A percentile compares a stretch with the other conserved stretches of the same genome.
Conservation (phyloP, 2,888 invertebrate species). For the Gnatocerus cornutus region DNA sequence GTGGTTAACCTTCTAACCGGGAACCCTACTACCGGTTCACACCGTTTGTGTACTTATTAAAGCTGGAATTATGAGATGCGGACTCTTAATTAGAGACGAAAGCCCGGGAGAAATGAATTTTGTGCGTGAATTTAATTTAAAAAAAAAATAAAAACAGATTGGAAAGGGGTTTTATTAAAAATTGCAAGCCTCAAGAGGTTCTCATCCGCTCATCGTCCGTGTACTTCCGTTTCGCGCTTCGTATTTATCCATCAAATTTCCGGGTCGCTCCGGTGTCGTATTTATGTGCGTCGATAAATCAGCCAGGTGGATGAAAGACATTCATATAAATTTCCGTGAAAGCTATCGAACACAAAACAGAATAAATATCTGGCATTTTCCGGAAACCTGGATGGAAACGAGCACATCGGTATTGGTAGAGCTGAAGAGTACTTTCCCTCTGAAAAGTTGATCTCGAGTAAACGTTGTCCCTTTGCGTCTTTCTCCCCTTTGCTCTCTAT, state of each 20-base stretch:
- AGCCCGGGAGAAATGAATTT: neutral
- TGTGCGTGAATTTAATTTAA: too few relatives aligned
- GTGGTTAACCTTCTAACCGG: constrained; percentile 50
- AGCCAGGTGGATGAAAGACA: constrained; percentile 58
- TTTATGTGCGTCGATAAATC: constrained; percentile 41
- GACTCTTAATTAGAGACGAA: too few relatives aligned
- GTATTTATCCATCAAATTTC: constrained; percentile 5
- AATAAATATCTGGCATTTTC: constrained; percentile 57
- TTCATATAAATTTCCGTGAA: constrained; percentile 62
- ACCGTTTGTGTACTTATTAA: constrained; percentile 14
- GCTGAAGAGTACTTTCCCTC: constrained; percentile 61
- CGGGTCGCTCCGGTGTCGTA: constrained; percentile 19
- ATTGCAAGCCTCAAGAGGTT: neutral
- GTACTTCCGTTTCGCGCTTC: constrained; percentile 1
- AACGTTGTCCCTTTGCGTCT: constrained; percentile 57
- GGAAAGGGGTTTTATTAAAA: neutral
- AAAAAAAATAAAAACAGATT: too few relatives aligned
- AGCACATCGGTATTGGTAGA: constrained; percentile 51
- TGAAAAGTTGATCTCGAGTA: constrained; percentile 65
- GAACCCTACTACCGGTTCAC: constrained; percentile 16
- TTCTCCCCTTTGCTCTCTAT: constrained; percentile 54
- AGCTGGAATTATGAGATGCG: neutral
- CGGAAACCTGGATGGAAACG: constrained; percentile 52
- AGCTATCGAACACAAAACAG: constrained; percentile 60
- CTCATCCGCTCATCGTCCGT: neutral